Evolutionary conservation across 1,140 invertebrate genomes (phyloP).

Genomic region (Bactericera cockerelli): DNA sequence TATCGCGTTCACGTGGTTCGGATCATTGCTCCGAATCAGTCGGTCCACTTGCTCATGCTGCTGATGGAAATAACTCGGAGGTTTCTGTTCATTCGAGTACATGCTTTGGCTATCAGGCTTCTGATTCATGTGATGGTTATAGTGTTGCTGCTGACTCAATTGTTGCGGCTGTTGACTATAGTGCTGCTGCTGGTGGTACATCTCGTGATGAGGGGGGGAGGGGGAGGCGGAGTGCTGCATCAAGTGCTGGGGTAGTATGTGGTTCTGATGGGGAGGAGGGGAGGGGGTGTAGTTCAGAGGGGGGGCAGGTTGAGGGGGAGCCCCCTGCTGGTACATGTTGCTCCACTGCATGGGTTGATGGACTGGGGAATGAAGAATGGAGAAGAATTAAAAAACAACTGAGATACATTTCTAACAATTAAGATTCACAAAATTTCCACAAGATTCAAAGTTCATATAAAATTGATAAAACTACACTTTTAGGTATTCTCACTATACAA

Average conservation of each 20-base stretch:
- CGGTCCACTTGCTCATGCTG: conserved; percentile 6
- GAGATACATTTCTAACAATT: no score
- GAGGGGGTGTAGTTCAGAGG: conserved; percentile 9
- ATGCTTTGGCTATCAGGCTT: conserved; percentile 1
- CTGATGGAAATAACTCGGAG: conserved; percentile 9
- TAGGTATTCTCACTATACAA: no score
- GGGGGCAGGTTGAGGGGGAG: neutral
- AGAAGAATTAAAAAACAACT: no score
- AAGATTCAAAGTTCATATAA: no score
- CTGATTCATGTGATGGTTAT: no score
- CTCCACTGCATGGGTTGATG: conserved; percentile 22
- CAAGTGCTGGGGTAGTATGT: neutral
- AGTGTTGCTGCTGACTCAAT: no score
- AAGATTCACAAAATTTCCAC: no score
- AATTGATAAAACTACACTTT: no score
- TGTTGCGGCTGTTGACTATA: conserved; percentile 19
- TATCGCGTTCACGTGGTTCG: conserved; percentile 7
- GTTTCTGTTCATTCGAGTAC: neutral
- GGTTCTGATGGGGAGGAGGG: neutral
- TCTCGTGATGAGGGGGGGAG: no score
- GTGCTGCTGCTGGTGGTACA: conserved; percentile 34
- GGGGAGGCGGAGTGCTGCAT: neutral
- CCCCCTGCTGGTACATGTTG: conserved; percentile 18
- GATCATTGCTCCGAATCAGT: conserved; percentile 6
- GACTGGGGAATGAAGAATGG: conserved; percentile 15